A percentile compares a stretch with the other conserved stretches of the same genome.
Evolutionary conservation across 2,113 vertebrate genomes (phyloP).

Genomic region (Takifugu bimaculatus): DNA sequence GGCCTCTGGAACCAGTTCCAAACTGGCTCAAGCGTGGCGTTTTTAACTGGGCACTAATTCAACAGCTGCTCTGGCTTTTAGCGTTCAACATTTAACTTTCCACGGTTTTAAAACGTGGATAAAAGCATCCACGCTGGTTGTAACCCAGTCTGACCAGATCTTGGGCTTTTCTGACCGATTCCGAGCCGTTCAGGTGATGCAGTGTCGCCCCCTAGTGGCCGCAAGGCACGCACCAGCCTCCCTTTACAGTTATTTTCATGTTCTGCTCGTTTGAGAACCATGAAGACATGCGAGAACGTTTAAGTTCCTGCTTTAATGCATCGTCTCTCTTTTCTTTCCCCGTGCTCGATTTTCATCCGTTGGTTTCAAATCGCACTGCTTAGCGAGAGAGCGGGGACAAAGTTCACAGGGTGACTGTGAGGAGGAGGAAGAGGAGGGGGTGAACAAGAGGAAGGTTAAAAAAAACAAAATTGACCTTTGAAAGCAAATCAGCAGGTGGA

Average conservation of each 20-base stretch:
- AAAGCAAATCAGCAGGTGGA: conserved; percentile 75
- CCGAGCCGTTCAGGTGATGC: conserved; percentile 3
- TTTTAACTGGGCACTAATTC: too few relatives aligned
- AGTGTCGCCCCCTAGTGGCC: conserved; percentile 43
- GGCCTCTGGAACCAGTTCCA: too few relatives aligned
- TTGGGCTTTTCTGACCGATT: too few relatives aligned
- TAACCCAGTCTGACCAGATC: too few relatives aligned
- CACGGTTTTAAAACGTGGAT: too few relatives aligned
- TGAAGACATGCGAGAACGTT: background rate
- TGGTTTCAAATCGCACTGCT: conserved; percentile 66
- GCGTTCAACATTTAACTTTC: too few relatives aligned
- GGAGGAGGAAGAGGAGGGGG: conserved; percentile 51
- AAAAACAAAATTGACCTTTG: conserved; percentile 69
- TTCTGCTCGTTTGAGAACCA: background rate
- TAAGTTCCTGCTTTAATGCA: background rate
- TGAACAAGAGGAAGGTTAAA: conserved; percentile 57
- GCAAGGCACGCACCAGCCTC: rapidly evolving
- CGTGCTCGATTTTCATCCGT: conserved; percentile 37
- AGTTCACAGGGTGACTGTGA: conserved; percentile 69
- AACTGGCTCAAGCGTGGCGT: too few relatives aligned
- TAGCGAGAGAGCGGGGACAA: conserved; percentile 70
- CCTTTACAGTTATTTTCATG: background rate
- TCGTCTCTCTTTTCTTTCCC: conserved; percentile 9
- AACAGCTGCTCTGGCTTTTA: too few relatives aligned
- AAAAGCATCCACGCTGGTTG: too few relatives aligned